Evolutionary conservation across 2,888 invertebrate genomes (phyloP).

Genomic region (Melanostoma scalare): DNA sequence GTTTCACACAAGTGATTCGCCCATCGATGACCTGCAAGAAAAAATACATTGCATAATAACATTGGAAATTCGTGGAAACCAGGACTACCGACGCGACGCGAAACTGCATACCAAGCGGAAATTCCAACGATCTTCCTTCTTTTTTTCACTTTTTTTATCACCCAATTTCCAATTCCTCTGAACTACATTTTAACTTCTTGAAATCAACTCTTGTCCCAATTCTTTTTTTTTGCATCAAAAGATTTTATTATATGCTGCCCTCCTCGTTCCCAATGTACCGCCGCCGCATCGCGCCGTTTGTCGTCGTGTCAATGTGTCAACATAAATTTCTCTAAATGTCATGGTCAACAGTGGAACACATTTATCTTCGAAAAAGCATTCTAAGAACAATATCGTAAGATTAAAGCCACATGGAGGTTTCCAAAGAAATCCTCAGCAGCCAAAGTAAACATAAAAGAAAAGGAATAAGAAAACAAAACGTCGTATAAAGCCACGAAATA

Average conservation of each 20-base stretch:
- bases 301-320: constrained; percentile 58
- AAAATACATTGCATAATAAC: no score
- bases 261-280: neutral
- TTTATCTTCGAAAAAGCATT: constrained; percentile 66
- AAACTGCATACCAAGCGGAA: no score
- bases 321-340: constrained; percentile 70
- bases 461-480: constrained; percentile 41
- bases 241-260: constrained; percentile 20
- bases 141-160: no score
- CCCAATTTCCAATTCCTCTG: no score
- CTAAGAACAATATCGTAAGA: constrained; percentile 58
- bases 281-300: neutral
- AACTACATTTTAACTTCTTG: no score
- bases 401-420: constrained; percentile 47
- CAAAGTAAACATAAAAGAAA: constrained; percentile 14
- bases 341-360: constrained; percentile 66
- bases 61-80: no score
- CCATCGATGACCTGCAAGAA: no score
- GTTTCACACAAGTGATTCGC: no score
- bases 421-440: constrained; percentile 45
- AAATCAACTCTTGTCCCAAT: no score
- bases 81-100: no score
- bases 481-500: constrained; percentile 26
- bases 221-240: constrained; percentile 8
- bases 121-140: no score